Conservation (phyloP, 2,797 vertebrate genomes). For the Geotria australis region DNA sequence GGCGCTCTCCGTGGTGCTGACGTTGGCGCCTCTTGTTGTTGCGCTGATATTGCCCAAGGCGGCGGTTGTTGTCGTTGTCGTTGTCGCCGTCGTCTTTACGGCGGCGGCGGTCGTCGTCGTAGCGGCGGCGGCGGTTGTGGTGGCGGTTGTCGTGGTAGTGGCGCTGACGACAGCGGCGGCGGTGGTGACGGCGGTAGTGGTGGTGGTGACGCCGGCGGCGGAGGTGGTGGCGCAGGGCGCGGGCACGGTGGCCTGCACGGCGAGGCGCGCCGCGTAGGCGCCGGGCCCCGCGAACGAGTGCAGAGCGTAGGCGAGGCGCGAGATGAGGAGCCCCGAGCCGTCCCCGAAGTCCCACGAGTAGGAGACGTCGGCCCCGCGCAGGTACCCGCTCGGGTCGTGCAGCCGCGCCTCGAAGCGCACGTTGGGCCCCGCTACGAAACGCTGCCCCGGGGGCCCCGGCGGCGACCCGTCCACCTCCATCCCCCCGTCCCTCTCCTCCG, state of each 20-base stretch:
- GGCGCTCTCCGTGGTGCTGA: no score
- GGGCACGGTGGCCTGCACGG: constrained; percentile 54
- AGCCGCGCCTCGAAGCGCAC: constrained; percentile 39
- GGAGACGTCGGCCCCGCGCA: constrained; percentile 35
- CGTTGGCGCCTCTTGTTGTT: no score
- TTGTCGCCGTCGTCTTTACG: no score
- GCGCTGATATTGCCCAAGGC: no score
- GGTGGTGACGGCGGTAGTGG: neutral
- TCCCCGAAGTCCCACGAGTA: constrained; percentile 89
- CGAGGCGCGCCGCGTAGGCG: constrained; percentile 27
- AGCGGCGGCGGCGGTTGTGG: neutral
- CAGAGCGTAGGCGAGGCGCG: constrained; percentile 28
- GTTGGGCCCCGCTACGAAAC: constrained; percentile 48
- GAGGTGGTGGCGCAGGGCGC: constrained; percentile 2
- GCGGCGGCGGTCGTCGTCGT: neutral
- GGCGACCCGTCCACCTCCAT: no score
- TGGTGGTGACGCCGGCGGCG: neutral
- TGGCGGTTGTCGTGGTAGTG: neutral
- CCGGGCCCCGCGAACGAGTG: constrained; percentile 43
- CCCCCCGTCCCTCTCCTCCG: no score
- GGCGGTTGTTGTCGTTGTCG: no score
- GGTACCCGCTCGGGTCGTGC: constrained; percentile 58
- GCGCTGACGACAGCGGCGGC: neutral
- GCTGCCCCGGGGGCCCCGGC: constrained; percentile 13
- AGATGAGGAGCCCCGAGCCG: constrained; percentile 46